These are phyloP conservation scores for Chamaetylas fuelleborni DNA, from an alignment of 2,113 vertebrate species.

Conservation along the genomic window DNA sequence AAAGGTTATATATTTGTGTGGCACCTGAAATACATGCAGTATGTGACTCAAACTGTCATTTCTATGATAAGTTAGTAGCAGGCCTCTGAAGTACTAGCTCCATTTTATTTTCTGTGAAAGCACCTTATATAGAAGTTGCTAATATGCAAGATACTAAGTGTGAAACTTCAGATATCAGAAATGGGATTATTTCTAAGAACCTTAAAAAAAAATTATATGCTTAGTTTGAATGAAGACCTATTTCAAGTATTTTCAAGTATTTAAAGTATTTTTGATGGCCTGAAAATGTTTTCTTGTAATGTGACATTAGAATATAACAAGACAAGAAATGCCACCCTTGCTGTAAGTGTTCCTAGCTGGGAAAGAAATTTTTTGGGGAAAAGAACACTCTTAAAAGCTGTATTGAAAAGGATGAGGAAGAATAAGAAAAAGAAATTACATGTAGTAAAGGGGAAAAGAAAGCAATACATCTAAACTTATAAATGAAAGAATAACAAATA, in stretches of 20 bases:
- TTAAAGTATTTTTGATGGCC: neutral
- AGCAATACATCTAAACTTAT: neutral
- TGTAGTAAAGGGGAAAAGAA: rapidly evolving
- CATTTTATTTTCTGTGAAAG: neutral
- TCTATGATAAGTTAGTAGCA: neutral
- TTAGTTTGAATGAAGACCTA: neutral
- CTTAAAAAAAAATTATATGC: neutral
- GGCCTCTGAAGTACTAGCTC: neutral
- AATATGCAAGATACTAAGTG: neutral
- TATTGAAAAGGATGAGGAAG: neutral
- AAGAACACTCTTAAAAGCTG: neutral
- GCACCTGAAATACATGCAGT: neutral
- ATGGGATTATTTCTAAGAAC: neutral
- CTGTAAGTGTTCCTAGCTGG: neutral
- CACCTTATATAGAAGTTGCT: neutral
- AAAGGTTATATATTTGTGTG: neutral
- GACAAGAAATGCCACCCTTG: neutral
- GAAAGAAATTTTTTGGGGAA: neutral
- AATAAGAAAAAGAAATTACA: neutral
- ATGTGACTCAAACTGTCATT: neutral
- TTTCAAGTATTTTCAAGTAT: neutral
- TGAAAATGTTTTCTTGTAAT: neutral
- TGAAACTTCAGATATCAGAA: neutral
- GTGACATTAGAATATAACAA: neutral
- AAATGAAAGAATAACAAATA: neutral